Conservation (phyloP, 2,888 invertebrate genomes). For the Drosophila borealis region DNA sequence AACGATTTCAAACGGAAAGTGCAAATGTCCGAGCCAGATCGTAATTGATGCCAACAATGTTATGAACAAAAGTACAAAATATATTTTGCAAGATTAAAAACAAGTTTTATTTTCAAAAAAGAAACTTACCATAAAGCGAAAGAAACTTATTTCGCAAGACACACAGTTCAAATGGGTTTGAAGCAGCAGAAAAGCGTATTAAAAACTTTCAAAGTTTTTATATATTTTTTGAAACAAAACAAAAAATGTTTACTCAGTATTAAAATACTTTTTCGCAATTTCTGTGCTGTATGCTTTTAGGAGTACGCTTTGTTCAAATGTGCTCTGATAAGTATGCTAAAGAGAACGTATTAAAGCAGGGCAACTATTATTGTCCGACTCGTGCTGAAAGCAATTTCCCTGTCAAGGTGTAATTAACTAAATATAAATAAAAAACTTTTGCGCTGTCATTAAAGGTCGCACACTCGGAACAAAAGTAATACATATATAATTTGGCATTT, state of each 20-base stretch:
- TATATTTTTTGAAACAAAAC: not conserved
- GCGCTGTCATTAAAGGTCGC: not conserved
- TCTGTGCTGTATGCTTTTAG: not conserved
- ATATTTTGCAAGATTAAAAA: too few relatives aligned
- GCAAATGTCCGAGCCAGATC: conserved; percentile 14
- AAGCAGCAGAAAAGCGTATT: not conserved
- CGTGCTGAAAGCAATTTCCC: conserved; percentile 4
- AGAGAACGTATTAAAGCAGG: not conserved
- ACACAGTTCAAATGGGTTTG: too few relatives aligned
- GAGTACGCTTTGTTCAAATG: not conserved
- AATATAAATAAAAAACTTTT: conserved; percentile 26
- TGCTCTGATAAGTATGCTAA: conserved; percentile 26
- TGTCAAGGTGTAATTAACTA: conserved; percentile 12
- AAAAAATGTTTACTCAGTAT: not conserved
- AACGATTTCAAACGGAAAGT: conserved; percentile 9
- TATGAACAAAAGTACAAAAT: too few relatives aligned
- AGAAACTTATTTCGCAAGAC: too few relatives aligned
- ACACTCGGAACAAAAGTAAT: conserved; percentile 14
- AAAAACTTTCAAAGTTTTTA: not conserved
- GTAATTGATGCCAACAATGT: conserved; percentile 2
- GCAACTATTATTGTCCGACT: not conserved
- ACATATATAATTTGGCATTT: conserved; percentile 39
- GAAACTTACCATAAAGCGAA: too few relatives aligned
- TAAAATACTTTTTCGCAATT: not conserved
- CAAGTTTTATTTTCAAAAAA: too few relatives aligned